Conservation (phyloP, 1,140 invertebrate genomes). For the Trachymyrmex cornetzi region DNA sequence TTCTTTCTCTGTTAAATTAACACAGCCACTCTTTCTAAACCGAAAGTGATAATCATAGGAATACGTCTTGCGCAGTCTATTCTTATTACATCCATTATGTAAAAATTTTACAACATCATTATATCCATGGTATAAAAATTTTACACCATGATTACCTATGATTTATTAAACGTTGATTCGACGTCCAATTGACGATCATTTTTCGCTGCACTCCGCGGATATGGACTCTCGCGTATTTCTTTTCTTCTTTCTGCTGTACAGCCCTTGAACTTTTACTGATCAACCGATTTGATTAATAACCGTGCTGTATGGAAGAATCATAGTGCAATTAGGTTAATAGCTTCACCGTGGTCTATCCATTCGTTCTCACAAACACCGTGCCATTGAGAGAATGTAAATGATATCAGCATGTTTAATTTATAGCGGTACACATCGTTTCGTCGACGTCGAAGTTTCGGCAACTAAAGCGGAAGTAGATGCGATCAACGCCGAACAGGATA, state of each 20-base stretch:
- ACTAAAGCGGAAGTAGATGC: slow-evolving; percentile 76
- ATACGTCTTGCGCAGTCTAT: too few relatives aligned
- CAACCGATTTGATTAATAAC: slow-evolving; percentile 72
- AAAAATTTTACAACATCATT: too few relatives aligned
- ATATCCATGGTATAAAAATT: too few relatives aligned
- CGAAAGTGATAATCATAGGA: too few relatives aligned
- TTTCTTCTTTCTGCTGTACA: slow-evolving; percentile 6
- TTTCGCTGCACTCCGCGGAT: not conserved
- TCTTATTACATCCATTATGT: too few relatives aligned
- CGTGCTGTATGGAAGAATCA: slow-evolving; percentile 70
- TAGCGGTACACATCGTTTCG: slow-evolving; percentile 89
- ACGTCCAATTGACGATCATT: too few relatives aligned
- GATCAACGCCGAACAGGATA: slow-evolving; percentile 78
- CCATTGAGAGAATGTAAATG: slow-evolving; percentile 29
- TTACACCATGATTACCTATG: too few relatives aligned
- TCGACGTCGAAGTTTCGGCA: slow-evolving; percentile 87
- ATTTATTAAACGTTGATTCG: too few relatives aligned
- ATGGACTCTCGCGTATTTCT: not conserved
- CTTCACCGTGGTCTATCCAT: slow-evolving; percentile 44
- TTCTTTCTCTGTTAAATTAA: too few relatives aligned
- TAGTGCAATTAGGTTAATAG: slow-evolving; percentile 83
- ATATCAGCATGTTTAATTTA: slow-evolving; percentile 76
- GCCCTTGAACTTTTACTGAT: slow-evolving; percentile 65
- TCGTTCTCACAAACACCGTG: slow-evolving; percentile 7
- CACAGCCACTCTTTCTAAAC: too few relatives aligned